A percentile compares a stretch with the other conserved stretches of the same genome.
phyloP scores from a whole-genome alignment of 2,888 invertebrate species.

The Tinea trinotella region DNA sequence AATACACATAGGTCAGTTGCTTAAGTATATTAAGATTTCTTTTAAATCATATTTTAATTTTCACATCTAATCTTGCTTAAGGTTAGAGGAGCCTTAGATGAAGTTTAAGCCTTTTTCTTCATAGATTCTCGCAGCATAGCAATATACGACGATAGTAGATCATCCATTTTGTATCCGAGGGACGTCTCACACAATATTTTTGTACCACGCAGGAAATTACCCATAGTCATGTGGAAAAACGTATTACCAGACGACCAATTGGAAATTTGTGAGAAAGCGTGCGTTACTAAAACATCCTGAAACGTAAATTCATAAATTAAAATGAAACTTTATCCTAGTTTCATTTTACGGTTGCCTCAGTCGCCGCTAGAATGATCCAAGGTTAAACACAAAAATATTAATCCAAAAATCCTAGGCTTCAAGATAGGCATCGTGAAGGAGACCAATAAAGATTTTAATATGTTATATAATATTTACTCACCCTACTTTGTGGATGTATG shows the following conservation, averaged over 20 bases:
- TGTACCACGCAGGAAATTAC: slow-evolving; percentile 92
- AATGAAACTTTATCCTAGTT: too few relatives aligned
- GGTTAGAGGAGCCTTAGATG: background rate
- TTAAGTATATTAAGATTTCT: too few relatives aligned
- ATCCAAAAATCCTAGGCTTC: background rate
- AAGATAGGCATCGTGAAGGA: background rate
- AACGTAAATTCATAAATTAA: slow-evolving; percentile 23
- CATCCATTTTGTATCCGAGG: slow-evolving; percentile 97
- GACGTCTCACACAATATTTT: slow-evolving; percentile 93
- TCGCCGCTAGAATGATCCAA: too few relatives aligned
- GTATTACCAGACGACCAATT: slow-evolving; percentile 98
- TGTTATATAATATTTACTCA: slow-evolving; percentile 41
- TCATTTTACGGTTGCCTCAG: too few relatives aligned
- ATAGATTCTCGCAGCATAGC: slow-evolving; percentile 63
- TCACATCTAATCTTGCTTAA: background rate
- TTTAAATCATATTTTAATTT: too few relatives aligned
- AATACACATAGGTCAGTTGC: too few relatives aligned
- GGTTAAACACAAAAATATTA: background rate
- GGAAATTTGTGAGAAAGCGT: slow-evolving; percentile 89
- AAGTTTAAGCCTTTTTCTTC: slow-evolving; percentile 32
- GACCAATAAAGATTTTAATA: background rate
- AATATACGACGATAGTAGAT: slow-evolving; percentile 92
- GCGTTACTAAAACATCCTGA: slow-evolving; percentile 85
- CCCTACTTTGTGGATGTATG: slow-evolving; percentile 90
- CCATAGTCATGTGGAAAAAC: slow-evolving; percentile 95